Evolutionary conservation across 2,888 invertebrate species (phyloP), one percentile per base, ranked within the genome.

Genomic region (Copidosoma aretas): DNA sequence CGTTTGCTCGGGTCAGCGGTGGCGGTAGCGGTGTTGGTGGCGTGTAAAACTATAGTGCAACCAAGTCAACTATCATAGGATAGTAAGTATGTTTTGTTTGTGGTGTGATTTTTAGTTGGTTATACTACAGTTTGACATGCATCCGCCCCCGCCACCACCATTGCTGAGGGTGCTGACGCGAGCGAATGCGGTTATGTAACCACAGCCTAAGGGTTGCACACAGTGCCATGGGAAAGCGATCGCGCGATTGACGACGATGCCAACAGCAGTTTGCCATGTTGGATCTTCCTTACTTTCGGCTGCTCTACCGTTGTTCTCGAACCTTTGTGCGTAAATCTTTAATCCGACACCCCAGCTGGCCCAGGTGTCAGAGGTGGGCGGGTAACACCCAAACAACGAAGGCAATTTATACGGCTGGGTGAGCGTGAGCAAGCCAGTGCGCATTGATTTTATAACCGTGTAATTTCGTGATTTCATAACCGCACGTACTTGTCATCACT

Each of bases 401-500:
- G 59, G 19, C n/a, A n/a, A n/a, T n/a, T 32, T 22, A 12, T 21
- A 12, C 43, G 32, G 15, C 58, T 8, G 32, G 8, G 32, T 8
- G 8, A 21, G 25, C 59, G 41, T 5, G 53, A 54, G 52, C 21
- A n/a, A n/a, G n/a, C n/a, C n/a, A n/a, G 66, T 60, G 61, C 68
- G 67, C 68, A 68, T 71, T 60, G 68, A 71, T 68, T 71, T 71
- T 65, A 65, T 68, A 68, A 71, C 41, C 71, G 49, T 68, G 65
- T 65, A 71, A 71, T 71, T 71, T 71, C 62, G 67, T 68, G 64
- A 68, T 71, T 71, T 68, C 65, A 59, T 65, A 71, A 71, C 71
- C 71, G 68, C 68, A 71, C 65, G 64, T 71, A 68, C 68, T 71
- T 71, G 65, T 68, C 68, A 71, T 71, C 59, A 65, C 68, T 65